These are phyloP conservation scores for Nematostella vectensis DNA, from an alignment of 92 coral and sea anemone species.

Conservation along the genomic window DNA sequence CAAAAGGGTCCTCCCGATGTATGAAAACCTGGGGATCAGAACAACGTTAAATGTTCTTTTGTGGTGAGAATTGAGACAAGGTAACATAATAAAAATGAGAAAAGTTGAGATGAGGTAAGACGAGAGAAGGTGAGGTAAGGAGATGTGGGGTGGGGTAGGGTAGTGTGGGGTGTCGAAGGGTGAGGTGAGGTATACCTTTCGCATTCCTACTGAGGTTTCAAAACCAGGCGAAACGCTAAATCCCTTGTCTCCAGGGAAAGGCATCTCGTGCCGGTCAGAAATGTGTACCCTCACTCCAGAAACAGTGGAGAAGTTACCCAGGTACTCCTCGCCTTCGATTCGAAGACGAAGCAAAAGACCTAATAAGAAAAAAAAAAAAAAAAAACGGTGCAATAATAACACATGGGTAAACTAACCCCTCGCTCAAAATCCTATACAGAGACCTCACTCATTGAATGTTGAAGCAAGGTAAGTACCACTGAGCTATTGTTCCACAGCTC, in stretches of 20 bases:
- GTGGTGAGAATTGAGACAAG: background rate
- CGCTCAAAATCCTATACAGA: too few relatives aligned
- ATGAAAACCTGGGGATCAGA: constrained; percentile 12
- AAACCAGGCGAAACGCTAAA: constrained; percentile 29
- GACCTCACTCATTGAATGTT: too few relatives aligned
- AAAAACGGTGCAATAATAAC: background rate
- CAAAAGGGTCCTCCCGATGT: constrained; percentile 30
- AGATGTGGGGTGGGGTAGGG: background rate
- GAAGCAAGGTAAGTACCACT: too few relatives aligned
- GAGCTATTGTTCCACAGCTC: too few relatives aligned
- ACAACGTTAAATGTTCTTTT: background rate
- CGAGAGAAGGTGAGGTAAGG: too few relatives aligned
- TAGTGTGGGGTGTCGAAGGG: background rate
- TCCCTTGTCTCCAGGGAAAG: constrained; percentile 41
- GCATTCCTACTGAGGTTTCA: constrained; percentile 27
- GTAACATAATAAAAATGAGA: background rate
- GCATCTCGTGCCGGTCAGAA: constrained; percentile 17
- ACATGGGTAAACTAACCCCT: too few relatives aligned
- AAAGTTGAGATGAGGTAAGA: too few relatives aligned
- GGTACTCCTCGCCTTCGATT: constrained; percentile 19
- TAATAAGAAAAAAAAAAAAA: background rate
- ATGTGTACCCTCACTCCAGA: constrained; percentile 36
- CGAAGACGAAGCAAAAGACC: background rate
- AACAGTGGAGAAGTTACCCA: constrained; percentile 15
- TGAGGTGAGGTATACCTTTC: constrained; percentile 18